Evolutionary conservation across 2,888 invertebrate genomes (phyloP), one percentile per base, ranked within the genome.

Genomic region (Drosophila yooni): DNA sequence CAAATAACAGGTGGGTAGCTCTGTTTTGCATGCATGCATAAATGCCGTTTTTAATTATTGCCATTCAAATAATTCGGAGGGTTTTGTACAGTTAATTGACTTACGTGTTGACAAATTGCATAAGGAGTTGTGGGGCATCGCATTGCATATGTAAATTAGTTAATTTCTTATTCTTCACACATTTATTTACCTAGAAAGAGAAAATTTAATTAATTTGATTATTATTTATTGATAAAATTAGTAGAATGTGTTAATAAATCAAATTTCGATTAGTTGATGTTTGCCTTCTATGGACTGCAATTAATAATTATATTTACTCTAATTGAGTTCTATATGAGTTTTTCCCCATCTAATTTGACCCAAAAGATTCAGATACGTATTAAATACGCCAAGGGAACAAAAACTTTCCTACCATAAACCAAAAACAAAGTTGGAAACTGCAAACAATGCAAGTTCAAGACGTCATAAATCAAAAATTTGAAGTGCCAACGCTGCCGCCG

Each of bases 1-100:
- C 65, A 46, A 69, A 89, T 84, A 84, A 84, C 84, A 84, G 84
- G 84, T 84, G 89, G 89, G 89, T 89, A 83, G 75, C 88, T 54
- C 84, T 74, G 72, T 73, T 68, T 65, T 58, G 58, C 48, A 66
- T 71, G 54, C 51, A 66, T 65, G 38, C 50, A 53, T 31, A 51
- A 68, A 54, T n/a, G 15, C 31, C 36, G 25, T 57, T 64, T 58
- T 61, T 54, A 43, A 54, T 59, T 57, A 57, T 50, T 38, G 25
- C 15, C 25, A 64, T 58, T 64, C 50, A 2, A 43, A 43, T 51
- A 31, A 25, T 58, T 52, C 34, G 6, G 2, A 57, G 25, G 38
- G 56, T 67, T 60, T 51, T 50, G 2, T 10, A n/a, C 11, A 50
- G 43, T 59, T 51, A 59, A n/a, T 64, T 50, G 27, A 74, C 79